A percentile compares a stretch with the other conserved stretches of the same genome.
Evolutionary conservation across 2,888 invertebrate species (phyloP).

Genomic region (Limnephilus lunatus): DNA sequence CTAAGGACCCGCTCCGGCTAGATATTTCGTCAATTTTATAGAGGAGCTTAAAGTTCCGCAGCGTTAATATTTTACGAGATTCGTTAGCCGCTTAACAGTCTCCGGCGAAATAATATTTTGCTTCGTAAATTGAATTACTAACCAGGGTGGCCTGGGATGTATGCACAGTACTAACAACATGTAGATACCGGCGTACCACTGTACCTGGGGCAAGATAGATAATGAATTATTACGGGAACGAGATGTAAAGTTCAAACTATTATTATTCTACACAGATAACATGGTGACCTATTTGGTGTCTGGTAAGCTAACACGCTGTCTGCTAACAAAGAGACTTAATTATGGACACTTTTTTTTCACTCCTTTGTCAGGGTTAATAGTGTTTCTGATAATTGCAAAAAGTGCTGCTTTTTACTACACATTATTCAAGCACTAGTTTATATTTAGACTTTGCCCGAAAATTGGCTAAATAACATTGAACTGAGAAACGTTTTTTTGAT

Average conservation of each 20-base stretch:
- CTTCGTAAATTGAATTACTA: slow-evolving; percentile 59
- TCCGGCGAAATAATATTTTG: slow-evolving; percentile 56
- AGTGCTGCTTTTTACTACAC: not conserved
- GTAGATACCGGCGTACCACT: not conserved
- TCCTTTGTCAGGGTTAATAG: not conserved
- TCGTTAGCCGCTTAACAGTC: slow-evolving; percentile 61
- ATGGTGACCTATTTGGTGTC: not conserved
- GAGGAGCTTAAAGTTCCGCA: slow-evolving; percentile 45
- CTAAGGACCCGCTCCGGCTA: not conserved
- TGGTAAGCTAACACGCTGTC: not conserved
- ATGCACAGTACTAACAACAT: not conserved
- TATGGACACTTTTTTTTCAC: not conserved
- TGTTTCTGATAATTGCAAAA: not conserved
- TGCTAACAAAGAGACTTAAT: not conserved
- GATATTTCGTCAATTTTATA: slow-evolving; percentile 49
- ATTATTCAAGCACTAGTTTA: not conserved
- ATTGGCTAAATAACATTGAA: too few species aligned
- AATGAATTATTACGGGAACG: not conserved
- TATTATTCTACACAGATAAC: not conserved
- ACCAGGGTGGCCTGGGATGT: slow-evolving; percentile 7
- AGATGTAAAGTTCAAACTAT: not conserved
- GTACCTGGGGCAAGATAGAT: not conserved
- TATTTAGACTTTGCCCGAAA: too few species aligned
- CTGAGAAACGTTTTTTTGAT: too few species aligned
- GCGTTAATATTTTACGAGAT: slow-evolving; percentile 62